A percentile compares a stretch with the other conserved stretches of the same genome.
Evolutionary conservation across 2,113 vertebrate genomes (phyloP).

Genomic region (Gallinago media): DNA sequence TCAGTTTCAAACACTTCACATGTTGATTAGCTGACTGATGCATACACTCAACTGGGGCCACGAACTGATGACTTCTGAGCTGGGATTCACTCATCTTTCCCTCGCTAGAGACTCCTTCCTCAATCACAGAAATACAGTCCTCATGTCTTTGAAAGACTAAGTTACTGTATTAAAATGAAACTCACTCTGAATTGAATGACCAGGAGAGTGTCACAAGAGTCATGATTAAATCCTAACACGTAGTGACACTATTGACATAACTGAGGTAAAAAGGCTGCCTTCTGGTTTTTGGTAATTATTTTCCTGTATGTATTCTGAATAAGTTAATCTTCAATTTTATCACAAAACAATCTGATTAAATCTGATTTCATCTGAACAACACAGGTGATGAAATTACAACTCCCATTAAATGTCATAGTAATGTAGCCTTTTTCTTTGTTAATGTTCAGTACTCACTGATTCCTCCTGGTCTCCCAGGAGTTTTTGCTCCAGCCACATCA

Average conservation of each 20-base stretch:
- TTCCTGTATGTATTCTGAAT: background rate
- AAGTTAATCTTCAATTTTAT: background rate
- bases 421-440: background rate
- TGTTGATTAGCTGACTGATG: background rate
- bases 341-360: background rate
- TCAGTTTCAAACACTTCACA: background rate
- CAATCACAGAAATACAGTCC: background rate
- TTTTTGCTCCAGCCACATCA: background rate
- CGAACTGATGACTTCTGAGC: background rate
- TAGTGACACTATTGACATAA: background rate
- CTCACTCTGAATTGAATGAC: background rate
- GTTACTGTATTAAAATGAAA: background rate
- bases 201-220: background rate
- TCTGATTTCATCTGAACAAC: background rate
- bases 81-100: background rate
- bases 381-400: background rate
- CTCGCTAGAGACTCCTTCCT: background rate
- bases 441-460: background rate
- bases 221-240: background rate
- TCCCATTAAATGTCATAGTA: background rate
- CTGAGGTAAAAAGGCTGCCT: background rate
- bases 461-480: background rate
- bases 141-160: background rate
- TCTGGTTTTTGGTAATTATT: background rate
- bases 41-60: background rate